These are phyloP conservation scores for Dryobates pubescens DNA, from an alignment of 2,797 vertebrate species.

Conservation along the genomic window DNA sequence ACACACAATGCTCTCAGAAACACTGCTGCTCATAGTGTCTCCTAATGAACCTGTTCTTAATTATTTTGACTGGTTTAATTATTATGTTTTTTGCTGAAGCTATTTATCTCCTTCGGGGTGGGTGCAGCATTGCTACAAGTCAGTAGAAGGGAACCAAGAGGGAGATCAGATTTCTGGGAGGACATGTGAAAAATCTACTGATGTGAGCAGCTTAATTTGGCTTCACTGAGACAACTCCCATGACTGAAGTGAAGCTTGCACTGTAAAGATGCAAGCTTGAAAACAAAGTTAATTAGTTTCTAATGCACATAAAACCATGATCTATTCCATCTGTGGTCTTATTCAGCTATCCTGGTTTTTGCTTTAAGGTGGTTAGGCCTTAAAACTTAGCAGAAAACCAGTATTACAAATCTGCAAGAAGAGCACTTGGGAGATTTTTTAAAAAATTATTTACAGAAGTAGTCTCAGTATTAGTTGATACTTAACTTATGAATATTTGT, in stretches of 20 bases:
- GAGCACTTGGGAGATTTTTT: not conserved
- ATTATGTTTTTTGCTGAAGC: not conserved
- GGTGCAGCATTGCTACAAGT: not conserved
- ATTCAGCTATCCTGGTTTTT: not conserved
- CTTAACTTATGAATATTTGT: not conserved
- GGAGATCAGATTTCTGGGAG: not conserved
- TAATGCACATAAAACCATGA: not conserved
- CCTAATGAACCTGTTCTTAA: not conserved
- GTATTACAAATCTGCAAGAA: not conserved
- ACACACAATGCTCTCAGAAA: not conserved
- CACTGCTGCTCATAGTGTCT: not conserved
- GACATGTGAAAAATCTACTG: not conserved
- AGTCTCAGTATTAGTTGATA: not conserved
- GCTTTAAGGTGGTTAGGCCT: not conserved
- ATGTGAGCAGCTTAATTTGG: not conserved
- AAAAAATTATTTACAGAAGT: not conserved
- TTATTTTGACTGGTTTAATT: not conserved
- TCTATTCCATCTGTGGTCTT: not conserved
- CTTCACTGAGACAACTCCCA: not conserved
- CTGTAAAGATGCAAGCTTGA: not conserved
- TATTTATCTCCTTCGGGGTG: not conserved
- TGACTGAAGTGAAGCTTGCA: not conserved
- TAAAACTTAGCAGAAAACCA: not conserved
- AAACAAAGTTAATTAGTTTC: not conserved
- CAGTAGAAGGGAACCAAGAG: not conserved